Percentiles rank a stretch among this genome's conserved stretches.
Conservation (phyloP, 2,113 vertebrate genomes). For the Pandion haliaetus region DNA sequence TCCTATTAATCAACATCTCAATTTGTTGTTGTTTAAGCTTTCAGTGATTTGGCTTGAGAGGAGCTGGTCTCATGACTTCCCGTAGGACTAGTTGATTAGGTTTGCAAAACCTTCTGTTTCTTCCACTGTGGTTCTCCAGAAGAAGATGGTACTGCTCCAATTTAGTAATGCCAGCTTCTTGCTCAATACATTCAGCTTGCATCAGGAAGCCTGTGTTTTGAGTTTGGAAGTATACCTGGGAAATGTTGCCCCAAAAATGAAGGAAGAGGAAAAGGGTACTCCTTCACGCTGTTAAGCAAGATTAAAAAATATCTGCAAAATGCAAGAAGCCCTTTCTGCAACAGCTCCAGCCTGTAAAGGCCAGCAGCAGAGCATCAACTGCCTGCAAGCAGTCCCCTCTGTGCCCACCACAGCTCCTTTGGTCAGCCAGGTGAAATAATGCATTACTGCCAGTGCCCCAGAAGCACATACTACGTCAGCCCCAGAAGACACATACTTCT, state of each 20-base stretch:
- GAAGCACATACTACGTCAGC: no score
- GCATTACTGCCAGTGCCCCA: not conserved
- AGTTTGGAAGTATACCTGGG: not conserved
- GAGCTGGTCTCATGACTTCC: not conserved
- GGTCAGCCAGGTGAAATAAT: not conserved
- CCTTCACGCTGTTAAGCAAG: not conserved
- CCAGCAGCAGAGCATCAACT: not conserved
- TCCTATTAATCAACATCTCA: conserved; percentile 10
- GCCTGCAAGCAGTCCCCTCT: not conserved
- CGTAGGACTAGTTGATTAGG: not conserved
- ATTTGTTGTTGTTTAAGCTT: conserved; percentile 50
- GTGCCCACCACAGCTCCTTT: not conserved
- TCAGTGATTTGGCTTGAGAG: not conserved
- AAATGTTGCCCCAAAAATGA: not conserved
- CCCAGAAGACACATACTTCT: not conserved
- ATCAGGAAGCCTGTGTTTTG: not conserved
- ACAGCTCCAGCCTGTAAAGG: not conserved
- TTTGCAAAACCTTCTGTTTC: not conserved
- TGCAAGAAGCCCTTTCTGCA: not conserved
- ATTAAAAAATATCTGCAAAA: not conserved
- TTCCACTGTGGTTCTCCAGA: not conserved
- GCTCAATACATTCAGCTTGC: not conserved
- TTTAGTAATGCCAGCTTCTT: not conserved
- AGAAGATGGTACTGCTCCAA: not conserved
- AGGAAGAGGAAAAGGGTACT: not conserved